A percentile compares a stretch with the other conserved stretches of the same genome.
phyloP scores from a whole-genome alignment of 2,888 invertebrate genomes.

The Pardosa pseudoannulata region DNA sequence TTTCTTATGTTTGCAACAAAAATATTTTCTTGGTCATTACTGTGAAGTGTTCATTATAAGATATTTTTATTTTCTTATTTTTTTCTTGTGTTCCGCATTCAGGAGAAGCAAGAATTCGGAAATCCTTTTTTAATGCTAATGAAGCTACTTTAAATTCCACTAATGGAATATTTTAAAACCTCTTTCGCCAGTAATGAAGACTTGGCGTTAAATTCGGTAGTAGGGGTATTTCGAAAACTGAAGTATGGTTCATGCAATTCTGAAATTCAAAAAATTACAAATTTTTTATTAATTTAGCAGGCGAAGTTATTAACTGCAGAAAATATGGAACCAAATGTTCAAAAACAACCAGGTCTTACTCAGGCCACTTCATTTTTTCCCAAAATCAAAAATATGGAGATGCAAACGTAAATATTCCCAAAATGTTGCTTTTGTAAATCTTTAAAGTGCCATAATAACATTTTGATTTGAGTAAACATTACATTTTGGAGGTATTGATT shows the following conservation, averaged over 20 bases:
- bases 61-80: not conserved
- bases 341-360: not conserved
- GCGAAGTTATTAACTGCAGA: not conserved
- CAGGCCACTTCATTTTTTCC: not conserved
- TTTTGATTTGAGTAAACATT: too few species aligned
- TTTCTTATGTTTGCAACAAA: not conserved
- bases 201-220: not conserved
- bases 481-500: too few species aligned
- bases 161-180: conserved; percentile 17
- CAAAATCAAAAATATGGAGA: too few species aligned
- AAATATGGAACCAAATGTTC: not conserved
- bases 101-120: not conserved
- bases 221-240: not conserved
- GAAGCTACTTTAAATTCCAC: conserved; percentile 13
- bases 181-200: not conserved
- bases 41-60: not conserved
- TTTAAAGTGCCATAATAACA: too few species aligned
- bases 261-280: not conserved
- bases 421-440: too few species aligned
- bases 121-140: conserved; percentile 12
- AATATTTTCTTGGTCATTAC: not conserved
- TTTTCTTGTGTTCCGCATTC: not conserved
- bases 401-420: not conserved
- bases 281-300: not conserved
- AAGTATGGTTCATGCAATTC: not conserved